Evolutionary conservation across 2,797 vertebrate genomes (phyloP).

Genomic region (Streptopelia turtur): DNA sequence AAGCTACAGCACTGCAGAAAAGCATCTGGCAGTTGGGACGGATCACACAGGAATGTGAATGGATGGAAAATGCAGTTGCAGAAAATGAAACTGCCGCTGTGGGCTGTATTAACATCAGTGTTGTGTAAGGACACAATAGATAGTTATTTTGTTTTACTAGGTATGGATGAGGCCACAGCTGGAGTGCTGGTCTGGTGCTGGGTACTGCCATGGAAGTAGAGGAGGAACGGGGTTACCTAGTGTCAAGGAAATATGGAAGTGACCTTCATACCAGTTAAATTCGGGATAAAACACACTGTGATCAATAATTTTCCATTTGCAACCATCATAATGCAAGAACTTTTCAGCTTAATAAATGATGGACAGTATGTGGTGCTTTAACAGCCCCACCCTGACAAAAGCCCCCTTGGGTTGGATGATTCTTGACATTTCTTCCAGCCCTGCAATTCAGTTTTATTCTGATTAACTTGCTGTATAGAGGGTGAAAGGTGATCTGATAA

Average conservation of each 20-base stretch:
- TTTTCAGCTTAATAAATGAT: neutral
- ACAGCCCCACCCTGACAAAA: neutral
- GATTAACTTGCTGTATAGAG: neutral
- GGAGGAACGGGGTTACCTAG: neutral
- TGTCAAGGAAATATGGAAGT: neutral
- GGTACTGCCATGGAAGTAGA: neutral
- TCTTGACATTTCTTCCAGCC: neutral
- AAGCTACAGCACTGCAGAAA: constrained; percentile 26
- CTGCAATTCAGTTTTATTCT: neutral
- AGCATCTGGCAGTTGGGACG: constrained; percentile 5
- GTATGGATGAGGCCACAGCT: neutral
- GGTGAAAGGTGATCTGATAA: neutral
- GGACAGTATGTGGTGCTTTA: neutral
- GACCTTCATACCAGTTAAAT: neutral
- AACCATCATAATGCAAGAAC: neutral
- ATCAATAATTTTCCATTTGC: neutral
- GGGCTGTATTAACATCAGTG: neutral
- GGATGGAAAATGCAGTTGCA: neutral
- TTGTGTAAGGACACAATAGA: neutral
- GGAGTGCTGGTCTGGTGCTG: neutral
- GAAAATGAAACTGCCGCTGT: neutral
- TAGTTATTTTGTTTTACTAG: neutral
- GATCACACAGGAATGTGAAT: neutral
- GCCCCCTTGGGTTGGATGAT: neutral
- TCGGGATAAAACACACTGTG: neutral